Percentiles rank a stretch among this genome's conserved stretches.
Evolutionary conservation across 2,888 invertebrate genomes (phyloP).

Genomic region (Leistus spinibarbis): DNA sequence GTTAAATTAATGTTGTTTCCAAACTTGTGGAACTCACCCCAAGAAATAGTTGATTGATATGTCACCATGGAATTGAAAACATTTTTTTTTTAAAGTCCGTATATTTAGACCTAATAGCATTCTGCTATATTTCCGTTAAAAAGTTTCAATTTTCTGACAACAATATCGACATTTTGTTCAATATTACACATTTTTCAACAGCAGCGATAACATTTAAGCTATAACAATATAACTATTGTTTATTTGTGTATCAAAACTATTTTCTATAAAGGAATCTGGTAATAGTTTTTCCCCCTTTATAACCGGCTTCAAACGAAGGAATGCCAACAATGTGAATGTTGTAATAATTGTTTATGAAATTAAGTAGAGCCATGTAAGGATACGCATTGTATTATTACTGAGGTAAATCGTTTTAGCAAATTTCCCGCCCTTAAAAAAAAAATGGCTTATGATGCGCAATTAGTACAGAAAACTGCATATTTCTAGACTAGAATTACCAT

Average conservation of each 20-base stretch:
- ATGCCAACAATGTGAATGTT: constrained; percentile 27
- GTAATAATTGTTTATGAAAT: constrained; percentile 6
- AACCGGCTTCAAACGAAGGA: not conserved
- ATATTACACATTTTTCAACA: not conserved
- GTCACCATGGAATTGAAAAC: not conserved
- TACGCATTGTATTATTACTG: not conserved
- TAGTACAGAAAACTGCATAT: too few relatives aligned
- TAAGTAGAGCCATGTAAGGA: constrained; percentile 7
- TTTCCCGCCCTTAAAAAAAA: constrained; percentile 16
- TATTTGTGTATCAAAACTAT: not conserved
- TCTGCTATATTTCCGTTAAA: not conserved
- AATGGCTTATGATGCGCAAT: too few relatives aligned
- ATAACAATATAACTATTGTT: not conserved
- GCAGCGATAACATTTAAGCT: not conserved
- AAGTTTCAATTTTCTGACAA: not conserved
- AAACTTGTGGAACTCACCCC: not conserved
- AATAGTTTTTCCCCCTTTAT: constrained; percentile 1
- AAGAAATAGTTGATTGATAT: not conserved
- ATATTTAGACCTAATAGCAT: not conserved
- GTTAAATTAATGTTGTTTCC: not conserved
- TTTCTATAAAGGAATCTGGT: constrained; percentile 10
- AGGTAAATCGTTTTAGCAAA: not conserved
- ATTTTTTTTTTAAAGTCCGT: too few relatives aligned
- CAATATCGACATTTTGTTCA: not conserved
- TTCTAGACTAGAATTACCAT: too few relatives aligned